phyloP scores from a whole-genome alignment of 2,888 invertebrate genomes.

The Zaprionus obscuricornis region DNA sequence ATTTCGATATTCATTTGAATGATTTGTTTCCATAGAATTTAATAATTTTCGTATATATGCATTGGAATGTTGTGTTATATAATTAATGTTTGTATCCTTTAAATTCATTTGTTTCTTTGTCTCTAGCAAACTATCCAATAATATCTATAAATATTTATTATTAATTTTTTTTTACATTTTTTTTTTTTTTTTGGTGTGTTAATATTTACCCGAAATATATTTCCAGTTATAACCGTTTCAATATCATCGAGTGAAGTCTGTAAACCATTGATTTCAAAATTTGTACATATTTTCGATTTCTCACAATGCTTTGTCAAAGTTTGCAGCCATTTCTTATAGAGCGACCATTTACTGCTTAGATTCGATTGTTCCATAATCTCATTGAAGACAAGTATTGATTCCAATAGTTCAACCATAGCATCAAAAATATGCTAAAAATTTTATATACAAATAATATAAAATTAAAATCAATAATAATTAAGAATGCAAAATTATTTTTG shows the following conservation, averaged over 20 bases:
- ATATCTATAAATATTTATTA: constrained; percentile 21
- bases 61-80: constrained; percentile 58
- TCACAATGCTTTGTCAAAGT: constrained; percentile 87
- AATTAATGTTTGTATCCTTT: constrained; percentile 44
- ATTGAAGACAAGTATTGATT: constrained; percentile 86
- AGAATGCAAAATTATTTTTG: too few relatives aligned
- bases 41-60: constrained; percentile 49
- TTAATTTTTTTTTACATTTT: too few relatives aligned
- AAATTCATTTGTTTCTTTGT: constrained; percentile 53
- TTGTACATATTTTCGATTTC: constrained; percentile 85
- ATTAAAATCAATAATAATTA: background rate
- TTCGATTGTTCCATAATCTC: constrained; percentile 78
- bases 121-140: constrained; percentile 51
- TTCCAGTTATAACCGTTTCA: constrained; percentile 61
- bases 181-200: background rate
- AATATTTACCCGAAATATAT: constrained; percentile 53
- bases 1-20: constrained; percentile 41
- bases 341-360: constrained; percentile 87
- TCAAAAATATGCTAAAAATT: constrained; percentile 81
- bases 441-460: background rate
- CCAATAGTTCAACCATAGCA: constrained; percentile 87
- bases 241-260: constrained; percentile 88
- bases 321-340: constrained; percentile 90
- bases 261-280: constrained; percentile 86
- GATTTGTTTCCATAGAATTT: constrained; percentile 36